Evolutionary conservation across 1,140 invertebrate genomes (phyloP).

Genomic region (Probaryconus sp.): DNA sequence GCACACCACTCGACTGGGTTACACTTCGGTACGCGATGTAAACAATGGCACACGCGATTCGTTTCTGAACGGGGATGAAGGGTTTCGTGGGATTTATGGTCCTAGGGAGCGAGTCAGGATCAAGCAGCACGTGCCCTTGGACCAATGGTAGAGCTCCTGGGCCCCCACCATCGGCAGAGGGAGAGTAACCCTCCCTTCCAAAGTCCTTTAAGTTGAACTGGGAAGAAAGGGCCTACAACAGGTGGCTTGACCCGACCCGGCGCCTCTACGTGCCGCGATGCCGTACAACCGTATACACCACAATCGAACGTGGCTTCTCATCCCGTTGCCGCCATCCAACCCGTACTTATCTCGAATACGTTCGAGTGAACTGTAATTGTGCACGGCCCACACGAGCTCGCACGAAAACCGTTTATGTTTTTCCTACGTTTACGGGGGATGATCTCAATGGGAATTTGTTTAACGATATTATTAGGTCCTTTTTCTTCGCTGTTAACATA

Average conservation of each 20-base stretch:
- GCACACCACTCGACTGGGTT: background rate
- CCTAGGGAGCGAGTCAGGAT: conserved; percentile 72
- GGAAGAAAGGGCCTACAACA: conserved; percentile 68
- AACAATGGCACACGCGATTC: conserved; percentile 52
- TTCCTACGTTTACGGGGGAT: conserved; percentile 7
- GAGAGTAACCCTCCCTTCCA: too few species aligned
- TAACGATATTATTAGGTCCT: too few species aligned
- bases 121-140: conserved; percentile 73
- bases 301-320: conserved; percentile 43
- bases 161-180: too few species aligned
- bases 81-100: conserved; percentile 72
- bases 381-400: conserved; percentile 18
- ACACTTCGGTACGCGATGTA: conserved; percentile 42
- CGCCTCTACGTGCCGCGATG: conserved; percentile 47
- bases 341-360: conserved; percentile 33
- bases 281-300: conserved; percentile 33
- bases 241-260: conserved; percentile 70
- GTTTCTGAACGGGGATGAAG: conserved; percentile 67
- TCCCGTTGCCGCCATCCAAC: conserved; percentile 34
- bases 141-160: conserved; percentile 64
- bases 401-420: conserved; percentile 37
- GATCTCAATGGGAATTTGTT: conserved; percentile 13
- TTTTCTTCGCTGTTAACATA: too few species aligned
- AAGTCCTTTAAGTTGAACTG: too few species aligned
- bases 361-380: conserved; percentile 30